Evolutionary conservation across 2,797 vertebrate species (phyloP).

Genomic region (Myotis pilosus): DNA sequence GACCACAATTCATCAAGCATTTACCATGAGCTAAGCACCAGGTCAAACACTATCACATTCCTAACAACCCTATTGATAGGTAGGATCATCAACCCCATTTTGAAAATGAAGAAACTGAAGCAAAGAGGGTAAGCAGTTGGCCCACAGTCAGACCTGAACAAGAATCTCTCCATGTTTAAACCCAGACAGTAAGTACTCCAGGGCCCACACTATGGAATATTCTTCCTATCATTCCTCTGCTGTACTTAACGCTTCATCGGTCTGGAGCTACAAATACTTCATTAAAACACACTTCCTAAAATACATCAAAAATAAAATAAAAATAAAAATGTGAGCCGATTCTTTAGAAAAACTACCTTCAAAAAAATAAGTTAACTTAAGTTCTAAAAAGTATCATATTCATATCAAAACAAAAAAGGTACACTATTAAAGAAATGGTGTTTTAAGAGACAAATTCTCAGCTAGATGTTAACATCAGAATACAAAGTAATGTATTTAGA

Average conservation of each 20-base stretch:
- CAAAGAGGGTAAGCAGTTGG: neutral
- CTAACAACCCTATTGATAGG: neutral
- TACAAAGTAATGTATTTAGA: constrained; percentile 84
- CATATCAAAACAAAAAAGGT: constrained; percentile 78
- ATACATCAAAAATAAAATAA: neutral
- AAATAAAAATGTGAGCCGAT: neutral
- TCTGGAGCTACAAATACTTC: neutral
- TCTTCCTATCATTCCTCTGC: neutral
- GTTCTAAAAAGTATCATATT: constrained; percentile 81
- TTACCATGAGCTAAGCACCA: neutral
- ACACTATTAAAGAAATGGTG: constrained; percentile 59
- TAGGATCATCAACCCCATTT: neutral
- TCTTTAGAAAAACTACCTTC: constrained; percentile 49
- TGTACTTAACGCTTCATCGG: neutral
- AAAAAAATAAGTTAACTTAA: constrained; percentile 63
- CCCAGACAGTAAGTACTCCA: neutral
- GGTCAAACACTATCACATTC: neutral
- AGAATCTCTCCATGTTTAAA: neutral
- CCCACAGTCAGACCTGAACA: neutral
- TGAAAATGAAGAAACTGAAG: constrained; percentile 65
- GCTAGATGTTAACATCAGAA: constrained; percentile 81
- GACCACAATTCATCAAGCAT: neutral
- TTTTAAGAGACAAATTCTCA: constrained; percentile 82
- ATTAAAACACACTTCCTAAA: neutral
- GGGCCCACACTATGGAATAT: neutral